Evolutionary conservation across 2,113 vertebrate genomes (phyloP), one percentile per base, ranked within the genome.

Genomic region (Apaloderma vittatum): DNA sequence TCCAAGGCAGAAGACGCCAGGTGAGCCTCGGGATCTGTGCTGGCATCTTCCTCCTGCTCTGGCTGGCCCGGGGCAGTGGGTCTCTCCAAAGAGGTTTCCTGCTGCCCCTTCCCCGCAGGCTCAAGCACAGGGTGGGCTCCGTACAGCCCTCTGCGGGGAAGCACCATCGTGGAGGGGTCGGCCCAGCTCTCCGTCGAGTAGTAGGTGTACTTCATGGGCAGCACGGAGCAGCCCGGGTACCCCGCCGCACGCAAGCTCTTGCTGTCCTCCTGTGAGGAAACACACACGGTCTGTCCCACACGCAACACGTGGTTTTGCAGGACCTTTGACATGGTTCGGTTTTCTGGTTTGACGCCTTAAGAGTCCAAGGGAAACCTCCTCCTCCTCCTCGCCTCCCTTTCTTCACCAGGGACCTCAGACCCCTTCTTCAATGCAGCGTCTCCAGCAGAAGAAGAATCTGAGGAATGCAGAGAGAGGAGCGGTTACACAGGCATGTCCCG

Each of bases 231-330:
- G 68, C 92, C 78, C 2, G 83, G 43, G n/a, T 91, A 94, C 52
- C 89, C 93, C 0, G 10, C 26, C 0, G 76, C 52, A 40, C 18
- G 77, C 49, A 94, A 90, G 59, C 46, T 74, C 73, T 46, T 19
- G 75, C 78, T 66, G 6, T 96, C 95, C 79, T 95, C 96, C 22
- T 84, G 96, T 0, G 97, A 80, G 84, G 98, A 96, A 83, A 99
- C 75, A 2, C 97, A 93, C 49, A 98, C 95, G 2, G 96, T 98
- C 88, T 99, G 98, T 21, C 98, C 98, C 32, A 99, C 98, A 29
- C 98, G 98, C 72, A 99, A 24, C 80, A 99, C 97, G 26, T 98
- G 99, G 84, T 54, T 98, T 63, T 98, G 98, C 51, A 99, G 95
- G 55, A 98, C 96, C 72, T 98, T 98, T 3, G 98, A 98, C 98